Evolutionary conservation across 2,797 vertebrate species (phyloP).

Genomic region (Amblyopsis hoosieri): DNA sequence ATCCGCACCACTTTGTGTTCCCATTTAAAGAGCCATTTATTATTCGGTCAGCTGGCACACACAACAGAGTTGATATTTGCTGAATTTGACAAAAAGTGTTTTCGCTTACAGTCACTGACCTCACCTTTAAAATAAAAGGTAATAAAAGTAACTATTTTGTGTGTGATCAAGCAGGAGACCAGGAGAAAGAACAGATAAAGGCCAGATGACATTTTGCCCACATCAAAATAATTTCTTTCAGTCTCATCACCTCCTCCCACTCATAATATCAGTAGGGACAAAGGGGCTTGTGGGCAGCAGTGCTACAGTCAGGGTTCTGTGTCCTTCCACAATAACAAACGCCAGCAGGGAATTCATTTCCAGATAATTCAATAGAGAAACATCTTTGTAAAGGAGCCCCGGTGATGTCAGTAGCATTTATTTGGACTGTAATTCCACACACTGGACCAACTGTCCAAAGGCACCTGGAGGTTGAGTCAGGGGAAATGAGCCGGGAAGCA

Average conservation of each 20-base stretch:
- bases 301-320: neutral
- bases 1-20: too few species aligned
- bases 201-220: neutral
- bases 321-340: neutral
- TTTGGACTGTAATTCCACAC: conserved; percentile 16
- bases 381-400: too few species aligned
- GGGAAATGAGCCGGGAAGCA: conserved; percentile 40
- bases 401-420: conserved; percentile 4
- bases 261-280: conserved; percentile 4
- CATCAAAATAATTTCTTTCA: neutral
- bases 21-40: too few species aligned
- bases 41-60: too few species aligned
- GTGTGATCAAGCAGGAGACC: too few species aligned
- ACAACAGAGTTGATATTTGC: too few species aligned
- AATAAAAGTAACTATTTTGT: neutral
- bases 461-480: conserved; percentile 51
- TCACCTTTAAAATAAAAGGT: too few species aligned
- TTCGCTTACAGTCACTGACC: too few species aligned
- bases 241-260: neutral
- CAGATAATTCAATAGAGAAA: too few species aligned
- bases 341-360: conserved; percentile 4
- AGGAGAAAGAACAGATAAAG: neutral
- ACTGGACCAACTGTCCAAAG: conserved; percentile 19
- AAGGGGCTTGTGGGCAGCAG: neutral
- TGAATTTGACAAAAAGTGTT: too few species aligned